A percentile compares a stretch with the other conserved stretches of the same genome.
phyloP scores from a whole-genome alignment of 2,797 vertebrate species.

The Hipposideros larvatus region DNA sequence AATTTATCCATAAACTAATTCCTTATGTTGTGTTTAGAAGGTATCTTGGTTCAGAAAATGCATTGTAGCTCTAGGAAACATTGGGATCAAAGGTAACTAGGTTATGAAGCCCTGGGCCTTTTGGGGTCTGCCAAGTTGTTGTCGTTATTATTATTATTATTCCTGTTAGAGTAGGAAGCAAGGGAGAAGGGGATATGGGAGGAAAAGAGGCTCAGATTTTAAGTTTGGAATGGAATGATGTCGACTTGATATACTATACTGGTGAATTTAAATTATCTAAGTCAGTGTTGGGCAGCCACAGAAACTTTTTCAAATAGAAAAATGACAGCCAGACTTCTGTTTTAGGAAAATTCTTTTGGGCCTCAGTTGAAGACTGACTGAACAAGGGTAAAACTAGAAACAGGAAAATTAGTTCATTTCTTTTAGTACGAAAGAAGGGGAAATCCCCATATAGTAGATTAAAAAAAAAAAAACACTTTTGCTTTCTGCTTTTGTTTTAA shows the following conservation, averaged over 20 bases:
- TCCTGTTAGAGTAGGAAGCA: not conserved
- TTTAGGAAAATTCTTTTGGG: conserved; percentile 43
- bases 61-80: not conserved
- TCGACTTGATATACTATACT: not conserved
- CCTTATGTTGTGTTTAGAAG: not conserved
- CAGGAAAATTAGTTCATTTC: conserved; percentile 47
- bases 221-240: not conserved
- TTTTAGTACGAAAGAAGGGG: not conserved
- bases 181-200: not conserved
- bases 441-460: conserved; percentile 26
- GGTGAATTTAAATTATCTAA: not conserved
- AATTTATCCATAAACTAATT: not conserved
- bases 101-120: not conserved
- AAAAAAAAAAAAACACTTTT: not conserved
- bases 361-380: not conserved
- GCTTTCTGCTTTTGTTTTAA: not conserved
- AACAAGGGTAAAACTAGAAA: not conserved
- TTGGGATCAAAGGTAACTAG: not conserved
- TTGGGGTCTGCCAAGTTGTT: not conserved
- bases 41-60: not conserved
- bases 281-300: not conserved
- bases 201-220: not conserved
- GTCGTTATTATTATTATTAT: not conserved
- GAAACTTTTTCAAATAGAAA: conserved; percentile 25
- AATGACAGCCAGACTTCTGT: not conserved